These are phyloP conservation scores for Callinectes sapidus DNA, from an alignment of 2,888 invertebrate species.

Conservation along the genomic window DNA sequence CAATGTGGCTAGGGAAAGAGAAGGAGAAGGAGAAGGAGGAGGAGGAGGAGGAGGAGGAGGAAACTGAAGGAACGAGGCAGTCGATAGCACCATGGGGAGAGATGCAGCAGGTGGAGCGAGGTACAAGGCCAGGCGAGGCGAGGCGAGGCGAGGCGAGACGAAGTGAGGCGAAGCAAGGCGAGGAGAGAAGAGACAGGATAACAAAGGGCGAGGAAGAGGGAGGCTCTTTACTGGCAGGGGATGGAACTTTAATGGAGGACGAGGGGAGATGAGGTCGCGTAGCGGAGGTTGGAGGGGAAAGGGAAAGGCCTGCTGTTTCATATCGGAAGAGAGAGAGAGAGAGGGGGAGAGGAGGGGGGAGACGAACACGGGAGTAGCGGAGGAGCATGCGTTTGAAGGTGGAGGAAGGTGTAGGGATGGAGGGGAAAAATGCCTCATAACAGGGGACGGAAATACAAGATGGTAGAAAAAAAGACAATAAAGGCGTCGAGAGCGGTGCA, in stretches of 20 bases:
- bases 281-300: neutral
- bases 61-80: neutral
- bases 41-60: neutral
- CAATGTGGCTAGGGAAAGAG: constrained; percentile 13
- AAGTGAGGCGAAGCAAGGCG: neutral
- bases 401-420: neutral
- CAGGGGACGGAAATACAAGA: neutral
- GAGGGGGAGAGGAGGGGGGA: neutral
- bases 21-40: neutral
- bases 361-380: neutral
- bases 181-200: neutral
- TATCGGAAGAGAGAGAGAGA: constrained; percentile 24
- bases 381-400: neutral
- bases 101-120: constrained; percentile 13
- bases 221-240: neutral
- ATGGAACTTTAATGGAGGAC: constrained; percentile 15
- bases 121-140: neutral
- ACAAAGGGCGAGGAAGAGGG: neutral
- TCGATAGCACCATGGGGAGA: neutral
- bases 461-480: neutral
- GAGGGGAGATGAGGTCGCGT: constrained; percentile 17
- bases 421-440: neutral
- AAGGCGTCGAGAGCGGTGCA: neutral
- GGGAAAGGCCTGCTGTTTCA: constrained; percentile 28
- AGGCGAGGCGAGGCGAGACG: neutral